Percentiles rank a stretch among this genome's conserved stretches.
Conservation (phyloP, 2,888 invertebrate species). For the Chloroclystis v-ata region DNA sequence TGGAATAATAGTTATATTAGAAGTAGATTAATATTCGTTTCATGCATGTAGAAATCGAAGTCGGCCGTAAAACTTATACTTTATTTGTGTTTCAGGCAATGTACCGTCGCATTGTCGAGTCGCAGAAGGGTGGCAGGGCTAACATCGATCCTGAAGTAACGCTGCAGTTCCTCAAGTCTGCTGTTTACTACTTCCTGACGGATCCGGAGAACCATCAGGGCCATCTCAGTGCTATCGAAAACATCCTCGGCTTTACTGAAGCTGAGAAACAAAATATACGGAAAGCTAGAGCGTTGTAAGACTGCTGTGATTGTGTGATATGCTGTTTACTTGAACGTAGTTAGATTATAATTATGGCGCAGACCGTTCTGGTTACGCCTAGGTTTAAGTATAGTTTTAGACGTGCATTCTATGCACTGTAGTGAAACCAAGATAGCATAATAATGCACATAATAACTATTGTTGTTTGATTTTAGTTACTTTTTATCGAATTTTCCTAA, state of each 20-base stretch:
- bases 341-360: slow-evolving; percentile 42
- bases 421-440: slow-evolving; percentile 31
- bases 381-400: background rate
- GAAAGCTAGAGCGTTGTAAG: slow-evolving; percentile 78
- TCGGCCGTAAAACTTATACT: background rate
- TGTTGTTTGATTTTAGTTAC: slow-evolving; percentile 40
- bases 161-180: slow-evolving; percentile 94
- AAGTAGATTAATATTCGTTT: background rate
- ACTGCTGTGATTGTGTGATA: slow-evolving; percentile 67
- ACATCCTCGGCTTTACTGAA: slow-evolving; percentile 92
- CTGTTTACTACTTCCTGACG: slow-evolving; percentile 93
- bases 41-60: slow-evolving; percentile 9
- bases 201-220: slow-evolving; percentile 93
- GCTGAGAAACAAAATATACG: slow-evolving; percentile 88
- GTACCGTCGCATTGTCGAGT: slow-evolving; percentile 89
- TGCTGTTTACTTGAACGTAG: slow-evolving; percentile 49
- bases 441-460: slow-evolving; percentile 48
- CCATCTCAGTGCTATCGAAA: slow-evolving; percentile 93
- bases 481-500: slow-evolving; percentile 56
- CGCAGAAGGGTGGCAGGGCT: slow-evolving; percentile 83
- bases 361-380: slow-evolving; percentile 38
- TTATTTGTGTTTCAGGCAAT: slow-evolving; percentile 81
- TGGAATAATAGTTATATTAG: background rate
- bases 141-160: slow-evolving; percentile 94
- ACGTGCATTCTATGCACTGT: slow-evolving; percentile 30